Conservation (phyloP, 2,113 vertebrate species). For the Chaetodon trifascialis region DNA sequence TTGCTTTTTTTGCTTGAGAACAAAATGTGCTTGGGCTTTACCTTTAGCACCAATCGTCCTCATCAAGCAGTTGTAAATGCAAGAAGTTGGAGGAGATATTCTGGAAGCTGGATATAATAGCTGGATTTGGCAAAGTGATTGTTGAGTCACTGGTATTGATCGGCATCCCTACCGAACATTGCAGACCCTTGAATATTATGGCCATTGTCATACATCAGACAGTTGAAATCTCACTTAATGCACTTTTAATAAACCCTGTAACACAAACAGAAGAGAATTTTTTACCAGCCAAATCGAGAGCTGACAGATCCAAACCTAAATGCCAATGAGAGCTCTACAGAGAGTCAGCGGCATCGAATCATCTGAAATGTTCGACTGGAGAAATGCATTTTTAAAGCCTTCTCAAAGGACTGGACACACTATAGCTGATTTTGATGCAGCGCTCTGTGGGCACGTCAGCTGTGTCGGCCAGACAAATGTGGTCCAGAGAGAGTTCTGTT, state of each 20-base stretch:
- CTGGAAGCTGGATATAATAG: conserved; percentile 12
- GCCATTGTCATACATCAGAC: not conserved
- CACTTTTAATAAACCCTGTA: conserved; percentile 24
- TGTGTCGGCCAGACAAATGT: conserved; percentile 60
- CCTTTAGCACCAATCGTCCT: conserved; percentile 12
- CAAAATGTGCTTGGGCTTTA: conserved; percentile 18
- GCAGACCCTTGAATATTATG: not conserved
- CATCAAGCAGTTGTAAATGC: conserved; percentile 1
- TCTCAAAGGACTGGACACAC: conserved; percentile 41
- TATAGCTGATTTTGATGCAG: conserved; percentile 61
- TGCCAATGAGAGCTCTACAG: conserved; percentile 1
- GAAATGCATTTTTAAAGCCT: conserved; percentile 57
- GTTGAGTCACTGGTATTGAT: conserved; percentile 21
- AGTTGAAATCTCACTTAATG: conserved; percentile 1
- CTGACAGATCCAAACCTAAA: conserved; percentile 42
- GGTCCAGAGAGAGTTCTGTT: conserved; percentile 26
- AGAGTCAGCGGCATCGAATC: conserved; percentile 33
- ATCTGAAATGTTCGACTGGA: conserved; percentile 37
- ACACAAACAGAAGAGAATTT: not conserved
- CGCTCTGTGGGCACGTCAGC: conserved; percentile 35
- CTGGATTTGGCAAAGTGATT: conserved; percentile 29
- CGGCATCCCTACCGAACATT: conserved; percentile 3
- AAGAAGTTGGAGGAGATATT: not conserved
- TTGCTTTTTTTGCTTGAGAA: conserved; percentile 19
- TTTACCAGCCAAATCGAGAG: not conserved